Evolutionary conservation across 2,888 invertebrate genomes (phyloP).

Genomic region (Meteorus cinctellus): DNA sequence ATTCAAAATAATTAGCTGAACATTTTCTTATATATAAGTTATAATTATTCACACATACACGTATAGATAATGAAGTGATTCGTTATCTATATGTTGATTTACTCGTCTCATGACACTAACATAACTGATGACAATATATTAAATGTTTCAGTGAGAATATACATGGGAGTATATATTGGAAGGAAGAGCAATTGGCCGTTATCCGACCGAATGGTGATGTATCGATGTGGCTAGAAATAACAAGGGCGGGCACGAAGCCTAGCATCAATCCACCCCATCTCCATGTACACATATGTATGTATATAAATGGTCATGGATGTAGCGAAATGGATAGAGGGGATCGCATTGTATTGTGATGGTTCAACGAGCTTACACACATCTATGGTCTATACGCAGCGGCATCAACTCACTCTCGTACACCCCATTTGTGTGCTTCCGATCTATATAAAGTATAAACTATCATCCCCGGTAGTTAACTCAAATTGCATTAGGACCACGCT

Average conservation of each 20-base stretch:
- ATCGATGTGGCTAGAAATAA: slow-evolving; percentile 56
- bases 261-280: slow-evolving; percentile 22
- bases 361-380: slow-evolving; percentile 50
- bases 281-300: not conserved
- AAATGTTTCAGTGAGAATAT: slow-evolving; percentile 22
- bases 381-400: slow-evolving; percentile 26
- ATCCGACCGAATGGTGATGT: slow-evolving; percentile 53
- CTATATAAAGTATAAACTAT: slow-evolving; percentile 56
- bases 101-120: not conserved
- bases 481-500: slow-evolving; percentile 67
- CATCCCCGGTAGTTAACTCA: slow-evolving; percentile 68
- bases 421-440: slow-evolving; percentile 37
- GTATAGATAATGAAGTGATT: not conserved
- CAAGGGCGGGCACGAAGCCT: slow-evolving; percentile 44
- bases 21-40: not conserved
- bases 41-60: slow-evolving; percentile 6
- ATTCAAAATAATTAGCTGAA: not conserved
- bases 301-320: slow-evolving; percentile 34
- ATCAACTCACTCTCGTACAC: slow-evolving; percentile 31
- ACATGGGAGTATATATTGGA: slow-evolving; percentile 2
- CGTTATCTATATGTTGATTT: slow-evolving; percentile 5
- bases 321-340: slow-evolving; percentile 31
- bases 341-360: slow-evolving; percentile 48
- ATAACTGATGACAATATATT: slow-evolving; percentile 16
- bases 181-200: slow-evolving; percentile 49